Evolutionary conservation across 2,888 invertebrate species (phyloP), one percentile per base, ranked within the genome.

Genomic region (Drosophila antonietae): DNA sequence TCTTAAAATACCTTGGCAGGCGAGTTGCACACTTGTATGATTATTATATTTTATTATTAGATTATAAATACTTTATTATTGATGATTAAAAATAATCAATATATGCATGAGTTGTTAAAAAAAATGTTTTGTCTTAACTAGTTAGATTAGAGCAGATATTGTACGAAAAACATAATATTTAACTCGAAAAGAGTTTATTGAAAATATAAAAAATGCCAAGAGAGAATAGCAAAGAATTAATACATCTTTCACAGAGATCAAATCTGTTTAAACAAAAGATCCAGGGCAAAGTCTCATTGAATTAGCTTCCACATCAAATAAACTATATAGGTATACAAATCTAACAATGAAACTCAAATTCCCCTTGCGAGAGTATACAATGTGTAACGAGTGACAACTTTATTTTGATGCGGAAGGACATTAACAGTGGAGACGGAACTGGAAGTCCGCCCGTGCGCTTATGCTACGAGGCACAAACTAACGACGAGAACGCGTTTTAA

Each of bases 361-460:
- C 49, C 31, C 15, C 2, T 3, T 2, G 49, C 4, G 1, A 59
- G 59, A 10, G 59, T 41, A 49, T 49, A 33, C 18, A 12, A 28
- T 52, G 35, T 68, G 71, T 74, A 76, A 12, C 78, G 75, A 90
- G 89, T 89, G 90, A 88, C 91, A 90, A 90, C 82, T 89, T 90
- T 83, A 79, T 88, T 88, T 82, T 82, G 86, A 90, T 89, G 83
- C 81, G 83, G 75, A 73, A 61, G 69, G 75, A 83, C 83, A 80
- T 83, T 85, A 81, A 79, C 61, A 51, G 62, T 35, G 61, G 55
- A 53, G 20, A 9, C 44, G 49, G 39, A 59, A 31, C 31, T 39
- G 49, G 20, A 6, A 28, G 47, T 37, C 39, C 73, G 68, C 53
- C 58, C 64, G 61, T 67, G 55, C 68, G 69, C 37, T 63, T 63